Base-by-base conservation (phyloP, 2,113 vertebrate genomes). In the Drymodes brunneopygia region DNA sequence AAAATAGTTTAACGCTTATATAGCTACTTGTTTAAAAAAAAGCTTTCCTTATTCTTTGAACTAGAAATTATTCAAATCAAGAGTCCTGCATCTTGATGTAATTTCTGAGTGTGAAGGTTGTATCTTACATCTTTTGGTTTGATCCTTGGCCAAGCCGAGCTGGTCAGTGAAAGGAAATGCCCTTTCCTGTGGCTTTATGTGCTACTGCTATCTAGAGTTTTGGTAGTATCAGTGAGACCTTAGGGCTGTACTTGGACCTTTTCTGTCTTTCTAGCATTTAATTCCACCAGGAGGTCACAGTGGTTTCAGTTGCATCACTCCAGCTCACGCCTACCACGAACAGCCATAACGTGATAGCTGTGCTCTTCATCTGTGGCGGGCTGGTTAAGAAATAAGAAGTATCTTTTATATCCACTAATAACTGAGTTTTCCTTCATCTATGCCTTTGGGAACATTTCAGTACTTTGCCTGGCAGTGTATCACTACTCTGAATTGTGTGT, bases 391-490 rank as follows among this genome's bases (percentile, higher is more conserved):
- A 69, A 31, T 69, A 60, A 90, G 28, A 18, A 67, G 27, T 86
- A 78, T 44, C 88, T 94, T 94, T 92, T 64, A 83, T 79, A 96
- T 88, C 72, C 88, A 86, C 64, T 81, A 66, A 67, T 93, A 86
- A 84, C 53, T n/a, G 88, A 81, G 72, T 93, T 93, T 96, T 90
- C 60, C 64, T 96, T 96, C 51, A 45, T 78, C n/a, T 83, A 0
- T 96, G 90, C 93, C 92, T 96, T 92, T 86, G 92, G 95, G 95
- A 95, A 78, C 86, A 28, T 78, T 56, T 93, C 85, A 86, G 82
- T 94, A 45, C 85, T 97, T 90, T 90, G 90, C 67, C 90, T 96
- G 93, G 93, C 85, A 86, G 79, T 81, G 66, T 88, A 77, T 90
- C 64, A 11, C 67, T 88, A 0, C 82, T 94, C 60, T 67, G 90